Evolutionary conservation across 2,797 vertebrate species (phyloP).

Genomic region (Sciurus carolinensis): DNA sequence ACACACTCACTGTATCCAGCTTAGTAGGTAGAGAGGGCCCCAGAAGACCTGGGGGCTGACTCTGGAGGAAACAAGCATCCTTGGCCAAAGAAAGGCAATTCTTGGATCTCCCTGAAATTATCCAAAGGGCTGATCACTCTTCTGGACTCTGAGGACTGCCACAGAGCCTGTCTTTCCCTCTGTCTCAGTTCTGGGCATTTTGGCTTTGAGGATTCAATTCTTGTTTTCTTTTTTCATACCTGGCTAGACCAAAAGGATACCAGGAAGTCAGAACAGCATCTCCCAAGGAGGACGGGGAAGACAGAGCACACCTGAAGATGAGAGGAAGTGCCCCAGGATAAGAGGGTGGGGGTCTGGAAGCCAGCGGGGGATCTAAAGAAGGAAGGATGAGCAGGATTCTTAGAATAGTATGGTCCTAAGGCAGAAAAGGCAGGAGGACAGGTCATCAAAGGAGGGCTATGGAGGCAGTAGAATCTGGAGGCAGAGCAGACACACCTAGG

Average conservation of each 20-base stretch:
- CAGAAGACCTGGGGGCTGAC: background rate
- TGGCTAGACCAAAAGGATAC: background rate
- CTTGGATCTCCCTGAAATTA: background rate
- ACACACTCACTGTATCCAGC: background rate
- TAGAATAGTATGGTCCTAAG: background rate
- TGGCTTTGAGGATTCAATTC: background rate
- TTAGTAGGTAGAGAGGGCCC: background rate
- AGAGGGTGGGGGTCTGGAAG: background rate
- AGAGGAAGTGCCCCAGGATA: background rate
- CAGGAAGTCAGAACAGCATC: background rate
- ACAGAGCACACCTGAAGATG: background rate
- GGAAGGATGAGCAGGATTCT: background rate
- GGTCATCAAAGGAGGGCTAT: background rate
- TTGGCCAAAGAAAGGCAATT: background rate
- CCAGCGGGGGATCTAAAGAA: background rate
- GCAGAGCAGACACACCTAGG: background rate
- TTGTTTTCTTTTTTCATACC: conserved; percentile 1
- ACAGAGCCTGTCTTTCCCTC: background rate
- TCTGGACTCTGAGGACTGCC: background rate
- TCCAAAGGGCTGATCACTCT: background rate
- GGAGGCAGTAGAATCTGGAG: background rate
- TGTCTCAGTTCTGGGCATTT: background rate
- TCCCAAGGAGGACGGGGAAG: background rate
- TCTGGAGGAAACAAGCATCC: background rate
- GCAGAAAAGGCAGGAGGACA: background rate